These are phyloP conservation scores for Euzophera pinguis DNA, from an alignment of 2,888 invertebrate genomes.

Conservation along the genomic window DNA sequence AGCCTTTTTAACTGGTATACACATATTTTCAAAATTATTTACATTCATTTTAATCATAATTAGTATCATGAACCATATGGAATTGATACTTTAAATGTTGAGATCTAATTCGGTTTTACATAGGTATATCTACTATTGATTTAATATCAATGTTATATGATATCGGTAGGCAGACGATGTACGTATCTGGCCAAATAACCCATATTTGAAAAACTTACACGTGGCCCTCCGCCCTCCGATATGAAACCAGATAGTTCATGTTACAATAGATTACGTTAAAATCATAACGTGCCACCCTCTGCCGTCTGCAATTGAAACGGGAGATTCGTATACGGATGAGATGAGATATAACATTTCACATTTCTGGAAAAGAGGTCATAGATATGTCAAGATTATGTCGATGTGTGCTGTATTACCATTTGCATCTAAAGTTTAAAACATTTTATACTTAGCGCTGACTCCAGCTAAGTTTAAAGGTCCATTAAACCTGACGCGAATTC, in stretches of 20 bases:
- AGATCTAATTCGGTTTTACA: no score
- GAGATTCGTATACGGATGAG: conserved; percentile 4
- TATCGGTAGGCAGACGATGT: not conserved
- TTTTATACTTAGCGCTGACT: not conserved
- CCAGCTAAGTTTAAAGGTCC: no score
- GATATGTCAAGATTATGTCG: not conserved
- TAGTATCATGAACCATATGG: no score
- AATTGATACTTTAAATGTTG: no score
- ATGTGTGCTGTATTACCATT: not conserved
- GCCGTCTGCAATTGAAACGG: conserved; percentile 9
- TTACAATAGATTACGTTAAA: conserved; percentile 10
- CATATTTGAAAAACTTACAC: not conserved
- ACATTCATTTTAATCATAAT: no score
- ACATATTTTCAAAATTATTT: no score
- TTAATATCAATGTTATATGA: no score
- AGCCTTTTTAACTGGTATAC: no score
- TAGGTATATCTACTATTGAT: no score
- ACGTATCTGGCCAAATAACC: not conserved
- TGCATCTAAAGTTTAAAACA: not conserved
- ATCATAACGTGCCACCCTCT: not conserved
- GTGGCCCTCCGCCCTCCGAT: not conserved
- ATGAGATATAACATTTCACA: conserved; percentile 1
- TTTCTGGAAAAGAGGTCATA: conserved; percentile 8
- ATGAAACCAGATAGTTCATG: conserved; percentile 1
- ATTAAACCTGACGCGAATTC: no score